phyloP scores from a whole-genome alignment of 2,113 vertebrate genomes.

The Pituophis catenifer region DNA sequence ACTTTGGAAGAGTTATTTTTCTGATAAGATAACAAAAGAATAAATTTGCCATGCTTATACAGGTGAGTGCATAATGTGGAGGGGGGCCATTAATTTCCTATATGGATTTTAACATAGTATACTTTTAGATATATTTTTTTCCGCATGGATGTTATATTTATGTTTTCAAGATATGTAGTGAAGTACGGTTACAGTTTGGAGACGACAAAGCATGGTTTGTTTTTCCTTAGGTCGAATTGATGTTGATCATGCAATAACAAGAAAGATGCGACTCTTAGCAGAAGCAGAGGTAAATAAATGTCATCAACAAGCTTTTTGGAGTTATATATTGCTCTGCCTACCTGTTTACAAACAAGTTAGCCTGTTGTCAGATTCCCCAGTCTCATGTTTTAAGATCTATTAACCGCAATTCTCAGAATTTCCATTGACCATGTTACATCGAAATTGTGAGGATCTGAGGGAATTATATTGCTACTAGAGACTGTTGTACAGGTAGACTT shows the following conservation, averaged over 20 bases:
- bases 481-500: background rate
- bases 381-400: background rate
- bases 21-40: background rate
- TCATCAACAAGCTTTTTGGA: background rate
- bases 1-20: background rate
- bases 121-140: background rate
- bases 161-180: background rate
- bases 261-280: constrained; percentile 73
- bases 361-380: background rate
- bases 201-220: background rate
- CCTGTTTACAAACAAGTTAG: background rate
- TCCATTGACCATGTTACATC: background rate
- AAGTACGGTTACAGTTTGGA: constrained; percentile 12
- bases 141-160: background rate
- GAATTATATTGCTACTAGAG: background rate
- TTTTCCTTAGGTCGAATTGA: constrained; percentile 67
- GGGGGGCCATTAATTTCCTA: background rate
- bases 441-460: background rate
- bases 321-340: background rate
- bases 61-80: background rate
- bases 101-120: background rate
- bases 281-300: constrained; percentile 75
- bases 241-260: constrained; percentile 66
- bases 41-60: background rate
- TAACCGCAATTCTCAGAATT: background rate